Conservation (phyloP, 2,113 vertebrate genomes). For the Sturnira hondurensis region DNA sequence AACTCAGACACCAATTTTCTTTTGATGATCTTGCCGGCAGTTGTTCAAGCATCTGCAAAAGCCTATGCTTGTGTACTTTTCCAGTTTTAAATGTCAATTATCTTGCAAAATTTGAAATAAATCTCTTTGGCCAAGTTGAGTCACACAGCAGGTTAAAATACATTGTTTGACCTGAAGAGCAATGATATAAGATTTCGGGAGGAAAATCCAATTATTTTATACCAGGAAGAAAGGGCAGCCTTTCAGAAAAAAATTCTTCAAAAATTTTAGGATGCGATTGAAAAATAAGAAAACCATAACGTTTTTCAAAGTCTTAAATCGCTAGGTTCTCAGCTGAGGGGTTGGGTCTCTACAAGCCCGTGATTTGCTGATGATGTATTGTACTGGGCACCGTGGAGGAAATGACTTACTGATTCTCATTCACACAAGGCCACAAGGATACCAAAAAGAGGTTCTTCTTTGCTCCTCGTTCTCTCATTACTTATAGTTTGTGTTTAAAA, state of each 20-base stretch:
- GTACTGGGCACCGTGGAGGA: not conserved
- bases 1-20: slow-evolving; percentile 28
- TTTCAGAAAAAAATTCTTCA: slow-evolving; percentile 62
- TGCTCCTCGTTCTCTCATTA: slow-evolving; percentile 7
- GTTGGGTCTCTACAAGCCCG: slow-evolving; percentile 43
- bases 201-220: slow-evolving; percentile 64
- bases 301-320: slow-evolving; percentile 64
- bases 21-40: slow-evolving; percentile 11
- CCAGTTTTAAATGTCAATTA: slow-evolving; percentile 57
- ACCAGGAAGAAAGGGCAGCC: slow-evolving; percentile 33
- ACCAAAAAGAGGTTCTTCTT: not conserved
- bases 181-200: slow-evolving; percentile 53
- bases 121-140: slow-evolving; percentile 55
- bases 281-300: slow-evolving; percentile 53
- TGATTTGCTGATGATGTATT: slow-evolving; percentile 13
- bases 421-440: not conserved
- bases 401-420: slow-evolving; percentile 28
- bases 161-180: slow-evolving; percentile 55
- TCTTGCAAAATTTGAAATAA: slow-evolving; percentile 62
- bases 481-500: slow-evolving; percentile 34
- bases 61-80: not conserved
- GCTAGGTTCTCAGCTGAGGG: not conserved
- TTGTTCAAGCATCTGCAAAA: slow-evolving; percentile 35
- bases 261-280: slow-evolving; percentile 65
- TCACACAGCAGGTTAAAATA: slow-evolving; percentile 57